phyloP scores from a whole-genome alignment of 37 sponge, comb jelly and placozoan genomes.

The Petrosia ficiformis region DNA sequence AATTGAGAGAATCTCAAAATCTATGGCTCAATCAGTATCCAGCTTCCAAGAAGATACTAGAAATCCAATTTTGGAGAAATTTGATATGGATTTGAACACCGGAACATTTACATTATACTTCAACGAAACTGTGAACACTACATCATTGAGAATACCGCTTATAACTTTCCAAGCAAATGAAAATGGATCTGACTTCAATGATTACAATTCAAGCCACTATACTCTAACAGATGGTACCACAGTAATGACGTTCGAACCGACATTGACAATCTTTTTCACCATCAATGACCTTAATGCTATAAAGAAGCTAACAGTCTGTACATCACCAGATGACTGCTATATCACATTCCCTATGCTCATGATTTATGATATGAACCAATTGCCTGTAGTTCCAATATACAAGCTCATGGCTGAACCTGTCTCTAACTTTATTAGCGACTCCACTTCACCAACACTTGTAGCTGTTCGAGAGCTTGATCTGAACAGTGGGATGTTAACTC shows the following conservation, averaged over 20 bases:
- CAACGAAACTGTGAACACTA: constrained; percentile 69
- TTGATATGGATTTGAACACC: constrained; percentile 67
- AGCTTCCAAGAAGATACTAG: constrained; percentile 40
- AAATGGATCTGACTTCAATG: constrained; percentile 9
- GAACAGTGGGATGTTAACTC: constrained; percentile 58
- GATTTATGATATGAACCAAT: constrained; percentile 37
- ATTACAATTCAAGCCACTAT: constrained; percentile 11
- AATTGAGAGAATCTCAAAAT: constrained; percentile 21
- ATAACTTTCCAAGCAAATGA: constrained; percentile 58
- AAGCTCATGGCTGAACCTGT: constrained; percentile 38
- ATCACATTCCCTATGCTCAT: constrained; percentile 34
- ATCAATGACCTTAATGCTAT: constrained; percentile 70
- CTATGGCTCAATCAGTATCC: constrained; percentile 17
- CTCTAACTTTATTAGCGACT: constrained; percentile 49
- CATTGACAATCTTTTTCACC: constrained; percentile 41
- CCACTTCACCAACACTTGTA: constrained; percentile 54
- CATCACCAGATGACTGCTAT: constrained; percentile 38
- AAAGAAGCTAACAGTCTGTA: constrained; percentile 51
- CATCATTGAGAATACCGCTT: constrained; percentile 25
- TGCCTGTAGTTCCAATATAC: constrained; percentile 22
- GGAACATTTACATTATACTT: constrained; percentile 70
- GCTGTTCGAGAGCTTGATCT: constrained; percentile 54
- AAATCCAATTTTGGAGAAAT: constrained; percentile 58
- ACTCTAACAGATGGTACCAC: constrained; percentile 36
- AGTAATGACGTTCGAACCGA: constrained; percentile 24